These are phyloP conservation scores for Hippasteria phrygiana DNA, from an alignment of 53 echinoderm and acorn worm genomes.

Conservation along the genomic window DNA sequence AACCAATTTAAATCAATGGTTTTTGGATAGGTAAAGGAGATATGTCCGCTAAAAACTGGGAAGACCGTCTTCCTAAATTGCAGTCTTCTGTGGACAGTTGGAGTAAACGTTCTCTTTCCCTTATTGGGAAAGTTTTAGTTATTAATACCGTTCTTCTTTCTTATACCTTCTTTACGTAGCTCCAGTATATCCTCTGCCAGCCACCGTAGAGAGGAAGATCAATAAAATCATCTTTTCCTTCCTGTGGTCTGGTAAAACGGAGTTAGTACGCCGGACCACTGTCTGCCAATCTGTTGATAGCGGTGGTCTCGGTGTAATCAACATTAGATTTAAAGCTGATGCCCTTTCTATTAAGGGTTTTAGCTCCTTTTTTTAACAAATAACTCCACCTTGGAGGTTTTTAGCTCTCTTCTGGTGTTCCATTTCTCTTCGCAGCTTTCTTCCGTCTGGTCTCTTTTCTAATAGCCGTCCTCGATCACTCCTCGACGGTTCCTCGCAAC, in stretches of 20 bases:
- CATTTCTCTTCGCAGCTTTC: too few species aligned
- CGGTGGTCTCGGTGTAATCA: too few species aligned
- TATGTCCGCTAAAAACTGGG: slow-evolving; percentile 13
- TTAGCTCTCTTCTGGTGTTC: too few species aligned
- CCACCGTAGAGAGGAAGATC: background rate
- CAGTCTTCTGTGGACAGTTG: background rate
- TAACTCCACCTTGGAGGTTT: too few species aligned
- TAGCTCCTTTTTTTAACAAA: too few species aligned
- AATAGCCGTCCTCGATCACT: too few species aligned
- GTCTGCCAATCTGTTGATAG: too few species aligned
- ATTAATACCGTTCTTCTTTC: slow-evolving; percentile 32
- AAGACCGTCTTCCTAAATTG: slow-evolving; percentile 1
- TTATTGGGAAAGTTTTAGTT: slow-evolving; percentile 40
- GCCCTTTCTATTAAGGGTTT: too few species aligned
- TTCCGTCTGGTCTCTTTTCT: too few species aligned
- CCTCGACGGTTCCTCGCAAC: too few species aligned
- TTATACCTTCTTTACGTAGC: background rate
- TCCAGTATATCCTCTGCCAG: slow-evolving; percentile 11
- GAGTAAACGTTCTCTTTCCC: background rate
- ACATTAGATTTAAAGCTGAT: too few species aligned
- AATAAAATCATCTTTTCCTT: slow-evolving; percentile 18
- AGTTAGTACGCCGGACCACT: too few species aligned
- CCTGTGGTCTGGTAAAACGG: slow-evolving; percentile 32
- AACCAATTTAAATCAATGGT: slow-evolving; percentile 38
- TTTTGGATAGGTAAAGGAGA: slow-evolving; percentile 21